Base-by-base conservation (phyloP, 2,797 vertebrate species). In the Takifugu ocellatus region DNA sequence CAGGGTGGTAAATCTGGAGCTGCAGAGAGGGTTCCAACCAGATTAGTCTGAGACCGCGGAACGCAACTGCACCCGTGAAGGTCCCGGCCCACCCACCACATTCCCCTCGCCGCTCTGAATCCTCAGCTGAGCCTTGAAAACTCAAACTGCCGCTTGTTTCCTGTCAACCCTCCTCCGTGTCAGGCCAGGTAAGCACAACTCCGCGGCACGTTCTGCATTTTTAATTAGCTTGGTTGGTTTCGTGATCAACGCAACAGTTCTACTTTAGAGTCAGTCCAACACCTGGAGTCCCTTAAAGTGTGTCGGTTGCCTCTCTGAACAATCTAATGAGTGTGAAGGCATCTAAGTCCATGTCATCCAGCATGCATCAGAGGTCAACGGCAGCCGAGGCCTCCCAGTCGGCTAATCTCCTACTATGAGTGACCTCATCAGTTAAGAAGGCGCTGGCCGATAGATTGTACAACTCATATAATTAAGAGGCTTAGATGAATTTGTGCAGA, bases 341-440 rank as follows among this genome's bases (percentile, higher is more conserved):
- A 25, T 25, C 53, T 27, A 36, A 1, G 25, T 27, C 17, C 57
- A 21, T n/a, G n/a, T 46, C 44, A 33, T 3, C 14, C 51, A 5
- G 56, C 56, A 57, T 55, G 39, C 59, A 58, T 59, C 63, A 42
- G 10, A 71, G 77, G 74, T 83, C 77, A 78, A 63, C 74, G 16
- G 16, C 39, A 53, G 75, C 84, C 72, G 55, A 49, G 72, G 75
- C 76, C 70, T 70, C 72, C 66, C 69, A 58, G 72, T 31, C 48
- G 4, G 55, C 69, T 89, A 82, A 89, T 84, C 87, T 81, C 64
- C 76, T 69, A 78, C 70, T 81, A 75, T 78, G 85, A 83, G 66
- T 90, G 88, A 90, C 86, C 85, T 89, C 87, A 89, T 78, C 79
- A 39, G 66, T 59, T 61, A 66, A 78, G 75, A 77, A 85, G 82